phyloP scores from a whole-genome alignment of 2,113 vertebrate species.

The Puntigrus tetrazona region DNA sequence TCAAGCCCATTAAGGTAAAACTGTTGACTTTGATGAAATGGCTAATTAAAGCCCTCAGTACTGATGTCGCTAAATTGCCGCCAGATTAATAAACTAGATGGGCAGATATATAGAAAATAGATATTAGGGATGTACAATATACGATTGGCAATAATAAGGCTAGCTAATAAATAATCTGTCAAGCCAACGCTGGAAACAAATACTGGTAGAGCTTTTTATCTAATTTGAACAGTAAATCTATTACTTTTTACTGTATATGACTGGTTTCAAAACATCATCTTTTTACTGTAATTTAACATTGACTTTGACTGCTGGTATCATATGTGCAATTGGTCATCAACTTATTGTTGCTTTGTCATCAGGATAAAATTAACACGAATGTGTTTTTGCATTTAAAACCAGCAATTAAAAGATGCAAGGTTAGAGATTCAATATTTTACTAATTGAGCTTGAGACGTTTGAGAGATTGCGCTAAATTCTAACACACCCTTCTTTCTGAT shows the following conservation, averaged over 20 bases:
- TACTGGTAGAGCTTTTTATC: background rate
- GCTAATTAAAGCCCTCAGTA: background rate
- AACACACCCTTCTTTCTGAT: too few relatives aligned
- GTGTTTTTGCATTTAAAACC: background rate
- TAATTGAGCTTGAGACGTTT: background rate
- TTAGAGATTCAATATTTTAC: too few relatives aligned
- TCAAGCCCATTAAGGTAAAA: background rate
- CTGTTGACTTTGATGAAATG: conserved; percentile 11
- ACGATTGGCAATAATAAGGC: background rate
- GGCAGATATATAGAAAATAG: background rate
- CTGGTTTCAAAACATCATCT: background rate
- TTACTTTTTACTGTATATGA: background rate
- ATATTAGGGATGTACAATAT: background rate
- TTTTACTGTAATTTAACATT: background rate
- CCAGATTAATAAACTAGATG: background rate
- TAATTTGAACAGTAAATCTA: background rate
- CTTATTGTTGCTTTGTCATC: background rate
- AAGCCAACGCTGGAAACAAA: background rate
- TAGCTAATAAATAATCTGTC: background rate
- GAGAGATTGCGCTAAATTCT: too few relatives aligned
- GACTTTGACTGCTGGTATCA: background rate
- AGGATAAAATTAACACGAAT: background rate
- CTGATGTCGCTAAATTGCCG: background rate
- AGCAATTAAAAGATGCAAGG: background rate
- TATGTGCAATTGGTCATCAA: background rate